These are phyloP conservation scores for Nysson spinosus DNA, from an alignment of 2,888 invertebrate species.

Conservation along the genomic window DNA sequence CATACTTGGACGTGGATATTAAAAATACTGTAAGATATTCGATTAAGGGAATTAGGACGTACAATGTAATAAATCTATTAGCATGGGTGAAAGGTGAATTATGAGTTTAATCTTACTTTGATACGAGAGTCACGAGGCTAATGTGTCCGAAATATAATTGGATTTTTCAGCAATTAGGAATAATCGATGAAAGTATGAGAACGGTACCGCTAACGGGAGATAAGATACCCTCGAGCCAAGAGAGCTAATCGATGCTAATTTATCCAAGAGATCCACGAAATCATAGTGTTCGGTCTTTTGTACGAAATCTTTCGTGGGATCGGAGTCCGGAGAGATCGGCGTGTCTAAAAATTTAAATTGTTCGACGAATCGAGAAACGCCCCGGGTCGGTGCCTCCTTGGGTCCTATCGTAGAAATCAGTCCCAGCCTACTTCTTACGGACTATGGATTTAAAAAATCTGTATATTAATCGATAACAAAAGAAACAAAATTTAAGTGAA, in stretches of 20 bases:
- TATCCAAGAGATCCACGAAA: slow-evolving; percentile 17
- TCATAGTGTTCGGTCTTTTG: slow-evolving; percentile 24
- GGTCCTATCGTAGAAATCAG: slow-evolving; percentile 53
- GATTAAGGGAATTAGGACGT: no score
- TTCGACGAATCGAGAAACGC: slow-evolving; percentile 41
- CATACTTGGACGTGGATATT: no score
- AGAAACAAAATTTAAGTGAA: no score
- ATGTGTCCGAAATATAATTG: neutral
- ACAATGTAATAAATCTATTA: no score
- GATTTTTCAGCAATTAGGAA: slow-evolving; percentile 2
- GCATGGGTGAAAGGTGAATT: no score
- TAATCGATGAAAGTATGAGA: neutral
- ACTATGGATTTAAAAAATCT: no score
- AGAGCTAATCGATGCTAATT: slow-evolving; percentile 41
- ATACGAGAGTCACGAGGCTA: no score
- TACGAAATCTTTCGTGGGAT: slow-evolving; percentile 14
- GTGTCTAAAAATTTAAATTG: slow-evolving; percentile 50
- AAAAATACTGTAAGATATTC: no score
- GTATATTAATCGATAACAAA: no score
- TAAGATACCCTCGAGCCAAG: slow-evolving; percentile 21
- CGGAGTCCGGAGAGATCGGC: slow-evolving; percentile 3
- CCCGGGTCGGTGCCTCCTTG: slow-evolving; percentile 48
- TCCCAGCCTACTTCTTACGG: slow-evolving; percentile 29
- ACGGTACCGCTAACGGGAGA: slow-evolving; percentile 16
- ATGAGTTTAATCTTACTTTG: no score